Conservation (phyloP, 2,888 invertebrate species). For the Terebella lapidaria region DNA sequence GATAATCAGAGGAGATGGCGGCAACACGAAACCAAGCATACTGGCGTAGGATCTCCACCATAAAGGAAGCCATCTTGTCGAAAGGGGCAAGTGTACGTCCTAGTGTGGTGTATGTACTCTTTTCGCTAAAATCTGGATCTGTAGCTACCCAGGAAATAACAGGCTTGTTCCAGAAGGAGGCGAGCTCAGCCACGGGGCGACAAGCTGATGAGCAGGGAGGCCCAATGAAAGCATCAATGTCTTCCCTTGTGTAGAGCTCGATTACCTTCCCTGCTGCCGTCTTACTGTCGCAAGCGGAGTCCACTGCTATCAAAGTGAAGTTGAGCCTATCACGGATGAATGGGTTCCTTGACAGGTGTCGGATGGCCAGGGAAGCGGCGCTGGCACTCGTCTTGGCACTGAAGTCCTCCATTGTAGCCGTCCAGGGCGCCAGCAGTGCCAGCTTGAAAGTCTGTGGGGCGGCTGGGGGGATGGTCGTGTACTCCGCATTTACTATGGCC, state of each 20-base stretch:
- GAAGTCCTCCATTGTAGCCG: slow-evolving; percentile 20
- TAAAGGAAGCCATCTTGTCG: slow-evolving; percentile 21
- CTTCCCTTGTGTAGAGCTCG: slow-evolving; percentile 12
- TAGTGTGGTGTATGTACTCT: slow-evolving; percentile 22
- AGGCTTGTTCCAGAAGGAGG: slow-evolving; percentile 32
- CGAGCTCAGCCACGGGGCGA: slow-evolving; percentile 25
- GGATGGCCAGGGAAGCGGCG: slow-evolving; percentile 24
- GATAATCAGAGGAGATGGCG: slow-evolving; percentile 25
- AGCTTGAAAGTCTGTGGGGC: slow-evolving; percentile 12
- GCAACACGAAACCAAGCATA: slow-evolving; percentile 31
- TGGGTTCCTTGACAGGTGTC: slow-evolving; percentile 18
- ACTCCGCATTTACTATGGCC: too few species aligned
- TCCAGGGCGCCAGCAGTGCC: slow-evolving; percentile 25
- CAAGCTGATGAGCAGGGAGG: slow-evolving; percentile 29
- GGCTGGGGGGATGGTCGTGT: too few species aligned
- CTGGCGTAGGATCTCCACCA: slow-evolving; percentile 18
- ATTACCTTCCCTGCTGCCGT: slow-evolving; percentile 21
- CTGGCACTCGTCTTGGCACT: slow-evolving; percentile 26
- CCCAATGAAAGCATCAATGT: slow-evolving; percentile 27
- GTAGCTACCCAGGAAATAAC: slow-evolving; percentile 30
- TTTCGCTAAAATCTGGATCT: slow-evolving; percentile 26
- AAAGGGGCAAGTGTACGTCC: slow-evolving; percentile 26
- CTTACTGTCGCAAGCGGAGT: slow-evolving; percentile 24
- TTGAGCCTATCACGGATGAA: slow-evolving; percentile 12
- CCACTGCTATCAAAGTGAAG: slow-evolving; percentile 22